These are phyloP conservation scores for Diarsia brunnea DNA, from an alignment of 2,888 invertebrate genomes.

Conservation along the genomic window DNA sequence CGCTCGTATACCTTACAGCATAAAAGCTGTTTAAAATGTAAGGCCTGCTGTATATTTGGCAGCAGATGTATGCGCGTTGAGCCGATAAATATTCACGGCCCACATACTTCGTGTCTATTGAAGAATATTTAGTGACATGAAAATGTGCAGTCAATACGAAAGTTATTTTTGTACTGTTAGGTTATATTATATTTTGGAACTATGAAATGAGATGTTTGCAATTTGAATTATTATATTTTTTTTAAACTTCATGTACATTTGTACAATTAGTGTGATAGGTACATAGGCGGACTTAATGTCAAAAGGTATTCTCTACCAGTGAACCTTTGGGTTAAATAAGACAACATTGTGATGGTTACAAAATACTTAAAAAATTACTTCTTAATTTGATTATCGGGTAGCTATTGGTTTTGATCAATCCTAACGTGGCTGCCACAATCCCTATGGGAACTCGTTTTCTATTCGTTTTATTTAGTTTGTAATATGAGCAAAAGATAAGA, in stretches of 20 bases:
- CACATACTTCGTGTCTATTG: slow-evolving; percentile 35
- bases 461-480: no score
- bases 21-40: slow-evolving; percentile 58
- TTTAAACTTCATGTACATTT: no score
- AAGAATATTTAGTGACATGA: slow-evolving; percentile 54
- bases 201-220: background rate
- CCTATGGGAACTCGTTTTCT: background rate
- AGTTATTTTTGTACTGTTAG: slow-evolving; percentile 3
- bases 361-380: no score
- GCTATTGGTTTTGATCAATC: background rate
- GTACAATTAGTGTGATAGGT: no score
- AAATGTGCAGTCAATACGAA: slow-evolving; percentile 29
- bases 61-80: slow-evolving; percentile 54
- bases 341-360: no score
- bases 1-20: slow-evolving; percentile 27
- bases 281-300: no score
- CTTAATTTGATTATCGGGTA: background rate
- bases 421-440: background rate
- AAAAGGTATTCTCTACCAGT: no score
- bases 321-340: no score
- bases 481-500: no score
- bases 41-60: slow-evolving; percentile 50
- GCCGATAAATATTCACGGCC: slow-evolving; percentile 52
- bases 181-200: background rate
- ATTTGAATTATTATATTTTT: background rate